Percentiles rank a stretch among this genome's conserved stretches.
Conservation (phyloP, 2,888 invertebrate species). For the Harpagoxenus sublaevis region DNA sequence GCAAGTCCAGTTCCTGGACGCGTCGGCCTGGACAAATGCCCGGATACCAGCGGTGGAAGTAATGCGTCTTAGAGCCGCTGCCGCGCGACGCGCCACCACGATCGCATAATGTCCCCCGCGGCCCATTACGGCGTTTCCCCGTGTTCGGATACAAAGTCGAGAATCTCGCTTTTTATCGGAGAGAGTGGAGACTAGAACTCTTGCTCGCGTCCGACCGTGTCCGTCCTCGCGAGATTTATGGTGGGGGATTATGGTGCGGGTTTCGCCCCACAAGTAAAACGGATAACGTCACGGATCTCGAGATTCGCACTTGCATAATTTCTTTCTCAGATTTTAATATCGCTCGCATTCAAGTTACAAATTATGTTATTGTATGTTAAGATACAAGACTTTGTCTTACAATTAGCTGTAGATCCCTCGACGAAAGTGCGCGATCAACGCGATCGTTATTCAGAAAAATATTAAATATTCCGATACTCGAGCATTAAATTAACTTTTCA, state of each 20-base stretch:
- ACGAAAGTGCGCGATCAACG: not conserved
- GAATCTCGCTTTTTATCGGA: conserved; percentile 37
- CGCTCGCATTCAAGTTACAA: not conserved
- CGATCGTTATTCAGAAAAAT: not conserved
- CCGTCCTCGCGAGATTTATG: conserved; percentile 38
- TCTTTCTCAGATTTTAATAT: not conserved
- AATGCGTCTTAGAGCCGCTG: conserved; percentile 83
- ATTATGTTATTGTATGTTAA: too few species aligned
- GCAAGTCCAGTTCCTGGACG: conserved; percentile 82
- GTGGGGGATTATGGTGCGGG: conserved; percentile 19
- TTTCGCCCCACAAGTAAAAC: conserved; percentile 1
- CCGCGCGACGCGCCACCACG: conserved; percentile 65
- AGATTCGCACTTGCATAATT: not conserved
- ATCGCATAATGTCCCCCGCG: conserved; percentile 61
- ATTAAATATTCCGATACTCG: not conserved
- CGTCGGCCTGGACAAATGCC: conserved; percentile 85
- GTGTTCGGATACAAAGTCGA: conserved; percentile 45
- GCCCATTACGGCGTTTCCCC: conserved; percentile 62
- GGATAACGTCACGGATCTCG: not conserved
- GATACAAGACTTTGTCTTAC: not conserved
- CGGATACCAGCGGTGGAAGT: conserved; percentile 86
- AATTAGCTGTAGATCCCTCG: not conserved
- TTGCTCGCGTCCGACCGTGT: conserved; percentile 15
- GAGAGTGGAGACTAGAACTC: not conserved
- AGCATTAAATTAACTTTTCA: not conserved